Evolutionary conservation across 2,888 invertebrate genomes (phyloP), one percentile per base, ranked within the genome.

Genomic region (Lepas anatifera): DNA sequence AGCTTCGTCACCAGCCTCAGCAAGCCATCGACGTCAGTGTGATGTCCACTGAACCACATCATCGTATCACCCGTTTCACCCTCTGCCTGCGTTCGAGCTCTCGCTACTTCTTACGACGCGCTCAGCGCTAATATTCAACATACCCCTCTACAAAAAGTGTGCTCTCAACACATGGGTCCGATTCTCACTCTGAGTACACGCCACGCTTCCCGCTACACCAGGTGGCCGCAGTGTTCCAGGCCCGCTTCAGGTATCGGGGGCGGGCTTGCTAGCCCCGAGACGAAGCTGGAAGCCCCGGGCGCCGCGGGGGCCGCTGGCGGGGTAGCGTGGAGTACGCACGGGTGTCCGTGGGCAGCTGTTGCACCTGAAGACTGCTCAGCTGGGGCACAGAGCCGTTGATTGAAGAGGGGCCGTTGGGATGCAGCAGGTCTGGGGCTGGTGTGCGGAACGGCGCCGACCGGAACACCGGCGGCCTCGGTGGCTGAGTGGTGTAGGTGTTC

Each of bases 391-490:
- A 48, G 48, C 48, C 48, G 7, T 48, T 48, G 25, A 29, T 81
- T 85, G 84, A 77, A 91, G 91, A 87, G 77, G 93, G 92, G 75
- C 90, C 91, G 69, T 87, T 86, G 71, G 94, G 85, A 68, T 87
- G 86, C 2, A 92, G 92, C 72, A 87, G 85, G 77, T 93, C 94
- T 25, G 84, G 83, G 72, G 87, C 93, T 76, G 90, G 89, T 0
- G 94, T 94, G 77, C 92, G 87, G 13, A 88, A 87, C 81, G 95
- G 94, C 79, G 84, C 88, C 71, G 93, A 89, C 75, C 89, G 86
- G 77, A 93, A 87, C 68, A 86, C 85, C 82, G 95, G 97, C 72
- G 87, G 86, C 69, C 92, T 96, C 1, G 90, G 87, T 80, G 97
- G 96, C 69, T 86, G 84, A 64, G 79, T 77, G n/a, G 77, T 78